Conservation (phyloP, 1,140 invertebrate species). For the Drosophila tsacasi region DNA sequence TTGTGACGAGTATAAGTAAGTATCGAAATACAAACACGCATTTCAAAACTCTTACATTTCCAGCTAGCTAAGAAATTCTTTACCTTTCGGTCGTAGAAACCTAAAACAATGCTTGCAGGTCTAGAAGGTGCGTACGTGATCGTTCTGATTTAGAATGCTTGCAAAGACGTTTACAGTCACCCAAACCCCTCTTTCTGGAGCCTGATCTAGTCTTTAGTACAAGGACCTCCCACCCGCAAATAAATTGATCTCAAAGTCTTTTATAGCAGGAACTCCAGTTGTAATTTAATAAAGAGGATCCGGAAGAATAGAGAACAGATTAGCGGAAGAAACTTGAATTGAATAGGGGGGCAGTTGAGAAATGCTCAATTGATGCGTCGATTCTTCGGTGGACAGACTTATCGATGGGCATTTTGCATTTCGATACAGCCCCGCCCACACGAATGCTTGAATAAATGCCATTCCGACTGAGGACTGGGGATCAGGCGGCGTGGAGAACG, state of each 20-base stretch:
- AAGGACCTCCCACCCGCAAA: neutral
- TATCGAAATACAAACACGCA: too few species aligned
- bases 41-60: too few species aligned
- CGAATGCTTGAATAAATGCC: neutral
- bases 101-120: too few species aligned
- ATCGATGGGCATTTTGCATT: slow-evolving; percentile 14
- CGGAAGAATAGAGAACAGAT: slow-evolving; percentile 13
- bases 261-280: neutral
- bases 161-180: too few species aligned
- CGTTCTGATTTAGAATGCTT: neutral
- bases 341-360: neutral
- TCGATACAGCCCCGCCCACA: neutral
- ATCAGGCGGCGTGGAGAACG: neutral
- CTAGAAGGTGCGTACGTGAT: too few species aligned
- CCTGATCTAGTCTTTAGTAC: neutral
- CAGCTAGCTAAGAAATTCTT: too few species aligned
- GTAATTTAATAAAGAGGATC: neutral
- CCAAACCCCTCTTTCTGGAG: too few species aligned
- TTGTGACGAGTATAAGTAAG: too few species aligned
- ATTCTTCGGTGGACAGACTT: slow-evolving; percentile 12
- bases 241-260: neutral
- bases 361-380: slow-evolving; percentile 18
- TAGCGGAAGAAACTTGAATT: slow-evolving; percentile 7
- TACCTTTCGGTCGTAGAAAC: too few species aligned
- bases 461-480: neutral